Evolutionary conservation across 2,797 vertebrate species (phyloP).

Genomic region (Eospalax fontanierii): DNA sequence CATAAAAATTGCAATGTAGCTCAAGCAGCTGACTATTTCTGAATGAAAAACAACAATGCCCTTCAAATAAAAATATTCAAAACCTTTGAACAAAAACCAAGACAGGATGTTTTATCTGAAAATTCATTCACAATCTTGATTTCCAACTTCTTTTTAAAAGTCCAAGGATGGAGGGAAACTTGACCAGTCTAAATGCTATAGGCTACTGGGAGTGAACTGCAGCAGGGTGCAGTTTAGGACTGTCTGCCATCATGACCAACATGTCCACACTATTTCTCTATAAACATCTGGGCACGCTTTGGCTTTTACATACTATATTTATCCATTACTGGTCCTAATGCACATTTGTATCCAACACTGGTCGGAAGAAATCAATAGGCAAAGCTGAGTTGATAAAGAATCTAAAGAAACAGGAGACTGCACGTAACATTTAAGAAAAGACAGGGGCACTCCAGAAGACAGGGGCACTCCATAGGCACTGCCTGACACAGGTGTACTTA

Average conservation of each 20-base stretch:
- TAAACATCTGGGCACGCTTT: background rate
- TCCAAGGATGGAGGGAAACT: conserved; percentile 5
- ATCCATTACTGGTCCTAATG: background rate
- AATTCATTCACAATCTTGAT: conserved; percentile 2
- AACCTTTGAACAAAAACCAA: background rate
- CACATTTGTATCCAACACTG: conserved; percentile 34
- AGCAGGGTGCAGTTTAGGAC: background rate
- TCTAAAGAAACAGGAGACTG: background rate
- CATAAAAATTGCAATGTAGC: conserved; percentile 69
- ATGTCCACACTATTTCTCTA: background rate
- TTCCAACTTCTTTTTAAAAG: conserved; percentile 59
- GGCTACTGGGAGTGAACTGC: background rate
- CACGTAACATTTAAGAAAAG: background rate
- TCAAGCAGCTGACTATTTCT: conserved; percentile 59
- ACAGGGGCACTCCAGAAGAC: too few relatives aligned
- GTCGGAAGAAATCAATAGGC: background rate
- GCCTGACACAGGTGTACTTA: too few relatives aligned
- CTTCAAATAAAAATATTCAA: background rate
- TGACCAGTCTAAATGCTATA: background rate
- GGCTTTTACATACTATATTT: background rate
- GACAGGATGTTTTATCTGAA: background rate
- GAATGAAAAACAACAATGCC: conserved; percentile 22
- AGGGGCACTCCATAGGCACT: too few relatives aligned
- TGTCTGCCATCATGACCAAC: background rate
- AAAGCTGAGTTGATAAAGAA: conserved; percentile 36